Percentiles rank a stretch among this genome's conserved stretches.
Evolutionary conservation across 2,888 invertebrate genomes (phyloP).

Genomic region (Perithous albicinctus): DNA sequence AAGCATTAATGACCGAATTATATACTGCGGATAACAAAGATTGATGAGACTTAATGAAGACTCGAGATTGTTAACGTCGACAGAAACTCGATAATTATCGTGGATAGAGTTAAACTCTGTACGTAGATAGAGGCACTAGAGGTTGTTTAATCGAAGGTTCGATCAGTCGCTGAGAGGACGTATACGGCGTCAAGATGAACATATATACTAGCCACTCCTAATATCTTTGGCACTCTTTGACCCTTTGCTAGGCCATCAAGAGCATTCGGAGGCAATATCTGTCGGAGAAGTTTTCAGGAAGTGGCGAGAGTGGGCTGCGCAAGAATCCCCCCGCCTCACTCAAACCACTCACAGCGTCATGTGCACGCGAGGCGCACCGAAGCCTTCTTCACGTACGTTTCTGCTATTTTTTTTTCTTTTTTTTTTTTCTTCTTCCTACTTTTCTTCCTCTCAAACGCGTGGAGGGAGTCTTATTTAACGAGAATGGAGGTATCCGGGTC

Average conservation of each 20-base stretch:
- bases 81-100: slow-evolving; percentile 19
- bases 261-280: slow-evolving; percentile 70
- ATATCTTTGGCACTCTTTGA: slow-evolving; percentile 49
- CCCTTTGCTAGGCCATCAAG: slow-evolving; percentile 56
- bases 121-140: slow-evolving; percentile 1
- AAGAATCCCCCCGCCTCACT: slow-evolving; percentile 11
- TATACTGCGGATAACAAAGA: slow-evolving; percentile 10
- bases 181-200: slow-evolving; percentile 38
- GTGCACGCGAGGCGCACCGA: slow-evolving; percentile 54
- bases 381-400: slow-evolving; percentile 37
- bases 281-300: slow-evolving; percentile 66
- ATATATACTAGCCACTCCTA: slow-evolving; percentile 2
- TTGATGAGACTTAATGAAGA: slow-evolving; percentile 2
- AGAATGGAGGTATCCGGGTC: slow-evolving; percentile 71
- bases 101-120: slow-evolving; percentile 20
- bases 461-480: slow-evolving; percentile 70
- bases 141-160: slow-evolving; percentile 29
- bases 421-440: slow-evolving; percentile 41
- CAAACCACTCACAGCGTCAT: slow-evolving; percentile 56
- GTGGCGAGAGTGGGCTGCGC: slow-evolving; percentile 53
- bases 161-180: slow-evolving; percentile 35
- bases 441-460: slow-evolving; percentile 60
- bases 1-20: background rate
- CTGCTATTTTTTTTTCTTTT: slow-evolving; percentile 26
- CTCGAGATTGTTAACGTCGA: background rate